These are phyloP conservation scores for Neocrepidodera transversa DNA, from an alignment of 2,888 invertebrate species.

Conservation along the genomic window DNA sequence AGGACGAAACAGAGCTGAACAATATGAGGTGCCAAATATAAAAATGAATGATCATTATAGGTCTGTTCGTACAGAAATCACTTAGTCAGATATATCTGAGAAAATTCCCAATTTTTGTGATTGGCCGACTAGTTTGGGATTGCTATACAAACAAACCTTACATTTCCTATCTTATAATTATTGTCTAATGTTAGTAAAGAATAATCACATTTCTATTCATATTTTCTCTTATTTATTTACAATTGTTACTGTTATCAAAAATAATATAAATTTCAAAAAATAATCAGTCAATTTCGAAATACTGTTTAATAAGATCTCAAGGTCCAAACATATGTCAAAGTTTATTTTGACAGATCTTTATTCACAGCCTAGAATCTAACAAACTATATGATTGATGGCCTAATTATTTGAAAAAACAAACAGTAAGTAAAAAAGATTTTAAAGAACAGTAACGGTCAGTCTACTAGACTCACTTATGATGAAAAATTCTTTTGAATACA, in stretches of 20 bases:
- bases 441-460: too few relatives aligned
- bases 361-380: constrained; percentile 39
- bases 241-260: background rate
- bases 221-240: background rate
- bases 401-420: background rate
- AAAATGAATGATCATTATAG: too few relatives aligned
- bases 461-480: constrained; percentile 26
- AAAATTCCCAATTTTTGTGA: too few relatives aligned
- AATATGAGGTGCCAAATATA: too few relatives aligned
- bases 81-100: too few relatives aligned
- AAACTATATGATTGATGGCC: background rate
- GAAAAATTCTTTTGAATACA: constrained; percentile 27
- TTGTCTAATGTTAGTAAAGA: constrained; percentile 18
- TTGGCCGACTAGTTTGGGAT: too few relatives aligned
- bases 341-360: background rate
- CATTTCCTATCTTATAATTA: background rate
- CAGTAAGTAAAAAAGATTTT: constrained; percentile 5
- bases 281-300: background rate
- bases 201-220: constrained; percentile 27
- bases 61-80: too few relatives aligned
- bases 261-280: too few relatives aligned
- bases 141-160: too few relatives aligned
- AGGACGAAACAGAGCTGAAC: too few relatives aligned
- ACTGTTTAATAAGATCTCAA: background rate
- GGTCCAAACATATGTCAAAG: background rate